Evolutionary conservation across 23 tunicate genomes (phyloP).

Genomic region (Aplidium turbinatum): DNA sequence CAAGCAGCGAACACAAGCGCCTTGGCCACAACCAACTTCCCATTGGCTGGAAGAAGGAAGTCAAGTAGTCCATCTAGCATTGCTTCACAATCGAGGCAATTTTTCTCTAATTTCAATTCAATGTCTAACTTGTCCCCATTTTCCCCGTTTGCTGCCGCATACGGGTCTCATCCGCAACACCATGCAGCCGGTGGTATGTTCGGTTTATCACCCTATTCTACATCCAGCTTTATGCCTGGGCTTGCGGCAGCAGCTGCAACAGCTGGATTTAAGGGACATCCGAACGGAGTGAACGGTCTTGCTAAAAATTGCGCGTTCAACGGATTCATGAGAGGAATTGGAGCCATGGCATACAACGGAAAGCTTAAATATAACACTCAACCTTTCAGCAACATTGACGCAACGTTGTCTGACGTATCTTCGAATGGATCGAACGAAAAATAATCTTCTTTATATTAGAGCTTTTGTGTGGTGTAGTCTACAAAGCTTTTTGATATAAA

Average conservation of each 20-base stretch:
- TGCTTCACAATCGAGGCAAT: not conserved
- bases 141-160: not conserved
- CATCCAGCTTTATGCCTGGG: not conserved
- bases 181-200: not conserved
- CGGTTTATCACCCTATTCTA: not conserved
- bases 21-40: not conserved
- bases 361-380: not conserved
- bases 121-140: conserved; percentile 1
- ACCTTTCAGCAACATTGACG: too few species aligned
- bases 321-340: not conserved
- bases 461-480: too few species aligned
- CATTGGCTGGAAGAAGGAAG: not conserved
- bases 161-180: conserved; percentile 3
- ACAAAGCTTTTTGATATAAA: too few species aligned
- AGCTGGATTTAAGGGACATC: too few species aligned
- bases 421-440: too few species aligned
- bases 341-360: conserved; percentile 12
- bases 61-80: not conserved
- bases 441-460: too few species aligned
- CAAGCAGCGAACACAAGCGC: not conserved
- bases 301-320: not conserved
- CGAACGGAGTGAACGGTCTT: too few species aligned
- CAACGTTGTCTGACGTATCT: too few species aligned
- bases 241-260: not conserved
- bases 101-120: not conserved